Evolutionary conservation across 2,888 invertebrate genomes (phyloP).

Genomic region (Erebia palarica): DNA sequence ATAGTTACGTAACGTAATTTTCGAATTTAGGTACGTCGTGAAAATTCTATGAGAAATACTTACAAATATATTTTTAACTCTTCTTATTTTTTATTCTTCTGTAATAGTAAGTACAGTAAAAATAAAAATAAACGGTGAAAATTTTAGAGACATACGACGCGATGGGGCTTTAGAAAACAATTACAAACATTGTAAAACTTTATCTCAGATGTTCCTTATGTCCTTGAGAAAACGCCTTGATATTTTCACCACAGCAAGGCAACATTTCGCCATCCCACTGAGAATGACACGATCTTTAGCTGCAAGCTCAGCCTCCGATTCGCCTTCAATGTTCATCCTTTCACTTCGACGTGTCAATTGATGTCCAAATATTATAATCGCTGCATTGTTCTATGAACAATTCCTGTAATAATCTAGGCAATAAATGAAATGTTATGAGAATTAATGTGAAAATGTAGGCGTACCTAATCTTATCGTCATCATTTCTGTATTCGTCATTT

Average conservation of each 20-base stretch:
- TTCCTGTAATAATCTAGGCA: constrained; percentile 15
- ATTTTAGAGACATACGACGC: not conserved
- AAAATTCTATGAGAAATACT: too few species aligned
- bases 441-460: not conserved
- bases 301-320: constrained; percentile 19
- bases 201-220: constrained; percentile 2
- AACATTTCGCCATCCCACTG: constrained; percentile 67
- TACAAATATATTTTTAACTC: too few species aligned
- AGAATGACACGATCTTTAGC: constrained; percentile 76
- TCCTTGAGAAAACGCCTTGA: constrained; percentile 35
- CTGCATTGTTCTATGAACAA: constrained; percentile 34
- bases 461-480: not conserved
- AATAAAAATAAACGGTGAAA: too few species aligned
- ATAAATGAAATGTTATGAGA: constrained; percentile 2
- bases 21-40: too few species aligned
- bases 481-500: too few species aligned
- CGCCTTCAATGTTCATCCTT: constrained; percentile 62
- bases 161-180: not conserved
- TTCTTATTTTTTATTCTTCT: too few species aligned
- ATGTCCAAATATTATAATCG: constrained; percentile 40
- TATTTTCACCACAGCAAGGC: constrained; percentile 35
- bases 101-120: too few species aligned
- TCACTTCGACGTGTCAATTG: constrained; percentile 76
- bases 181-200: not conserved
- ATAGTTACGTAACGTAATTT: too few species aligned